Base-by-base conservation (phyloP, 2,888 invertebrate genomes). In the Melangyna quadrimaculata region DNA sequence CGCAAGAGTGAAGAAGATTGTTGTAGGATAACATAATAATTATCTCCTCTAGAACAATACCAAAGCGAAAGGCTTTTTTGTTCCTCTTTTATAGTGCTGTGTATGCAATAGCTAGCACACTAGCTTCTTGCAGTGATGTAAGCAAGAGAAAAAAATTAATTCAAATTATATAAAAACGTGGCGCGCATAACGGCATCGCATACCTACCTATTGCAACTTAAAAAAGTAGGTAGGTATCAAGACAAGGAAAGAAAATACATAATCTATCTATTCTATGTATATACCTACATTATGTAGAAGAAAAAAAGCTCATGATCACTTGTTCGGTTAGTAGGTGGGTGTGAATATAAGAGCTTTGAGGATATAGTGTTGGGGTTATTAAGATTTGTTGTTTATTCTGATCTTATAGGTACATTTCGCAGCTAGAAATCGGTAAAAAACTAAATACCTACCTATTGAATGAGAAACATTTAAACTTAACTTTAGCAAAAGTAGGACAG, bases 1-100 rank as follows among this genome's bases (percentile, higher is more conserved):
- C 35, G 22, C 4, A 48, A 53, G 43, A 45, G 55, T 63, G 17
- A 51, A 19, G 55, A 22, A 27, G 12, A 37, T 37, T 53, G 43
- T 29, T 29, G 40, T 51, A 48, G 40, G 51, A 65, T 71, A 72
- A 59, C 57, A 81, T 29, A 29, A 81, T 29, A 29, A 27, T 59
- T 63, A 63, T 80, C 86, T 51, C 22, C 35, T 48, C 77, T 81
- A 86, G 86, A 86, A 86, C 80, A 80, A 80, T 75, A 75, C 80
- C 48, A 77, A 67, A 67, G 55, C 73, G 57, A 86, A 78, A 73
- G 72, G 72, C 73, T 73, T 78, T 78, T 57, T 22, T 37, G 61
- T 27, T 67, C 51, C 45, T n/a, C 63, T 53, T 72, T 48, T 8
- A 9, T 35, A 19, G 5, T 3, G 14, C 9, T 57, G 55, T 32